Percentiles rank a stretch among this genome's conserved stretches.
phyloP scores from a whole-genome alignment of 2,797 vertebrate species.

The Brachyrhaphis roseni region DNA sequence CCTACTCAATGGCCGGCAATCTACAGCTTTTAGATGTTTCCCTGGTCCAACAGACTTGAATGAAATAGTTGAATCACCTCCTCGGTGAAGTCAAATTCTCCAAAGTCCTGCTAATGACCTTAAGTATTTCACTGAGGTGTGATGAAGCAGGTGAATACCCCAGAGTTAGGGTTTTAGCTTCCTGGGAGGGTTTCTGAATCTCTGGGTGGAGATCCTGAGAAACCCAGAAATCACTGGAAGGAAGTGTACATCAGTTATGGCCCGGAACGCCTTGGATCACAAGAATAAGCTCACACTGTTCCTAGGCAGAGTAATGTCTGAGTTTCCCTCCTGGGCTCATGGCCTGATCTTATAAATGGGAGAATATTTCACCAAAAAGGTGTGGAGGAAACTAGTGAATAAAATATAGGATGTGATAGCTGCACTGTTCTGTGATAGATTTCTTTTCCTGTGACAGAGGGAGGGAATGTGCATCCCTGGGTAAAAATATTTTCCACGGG shows the following conservation, averaged over 20 bases:
- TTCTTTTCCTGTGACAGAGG: not conserved
- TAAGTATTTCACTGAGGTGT: too few species aligned
- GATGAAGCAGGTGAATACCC: too few species aligned
- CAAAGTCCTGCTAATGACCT: too few species aligned
- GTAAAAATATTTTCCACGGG: conserved; percentile 2
- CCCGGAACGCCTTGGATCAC: not conserved
- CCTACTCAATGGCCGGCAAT: too few species aligned
- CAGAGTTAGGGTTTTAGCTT: not conserved
- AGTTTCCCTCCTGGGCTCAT: not conserved
- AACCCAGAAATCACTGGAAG: not conserved
- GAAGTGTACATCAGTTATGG: not conserved
- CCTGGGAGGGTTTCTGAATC: not conserved
- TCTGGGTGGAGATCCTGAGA: not conserved
- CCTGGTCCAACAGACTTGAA: too few species aligned
- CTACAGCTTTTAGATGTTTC: too few species aligned
- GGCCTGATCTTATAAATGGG: not conserved
- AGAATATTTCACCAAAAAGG: not conserved
- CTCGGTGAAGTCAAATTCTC: too few species aligned
- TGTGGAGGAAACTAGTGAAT: not conserved
- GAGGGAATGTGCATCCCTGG: not conserved
- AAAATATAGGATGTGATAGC: not conserved
- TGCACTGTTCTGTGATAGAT: not conserved
- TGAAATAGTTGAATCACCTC: too few species aligned
- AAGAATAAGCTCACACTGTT: not conserved
- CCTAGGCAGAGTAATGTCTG: not conserved